Base-by-base conservation (phyloP, 2,797 vertebrate species). In the Coccyzus lansbergi region DNA sequence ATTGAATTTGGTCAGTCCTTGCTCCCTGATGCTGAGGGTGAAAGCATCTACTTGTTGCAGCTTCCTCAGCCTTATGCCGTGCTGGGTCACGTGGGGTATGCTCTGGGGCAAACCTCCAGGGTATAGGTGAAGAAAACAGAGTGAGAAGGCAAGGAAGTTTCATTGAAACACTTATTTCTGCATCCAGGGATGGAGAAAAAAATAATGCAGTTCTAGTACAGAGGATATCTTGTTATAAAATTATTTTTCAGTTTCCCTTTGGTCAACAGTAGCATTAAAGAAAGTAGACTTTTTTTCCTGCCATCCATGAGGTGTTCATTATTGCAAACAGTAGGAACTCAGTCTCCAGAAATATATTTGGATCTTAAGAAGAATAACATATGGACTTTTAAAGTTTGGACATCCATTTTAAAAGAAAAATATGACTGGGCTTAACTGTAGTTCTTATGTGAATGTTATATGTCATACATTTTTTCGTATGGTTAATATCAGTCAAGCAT, bases 401-500 rank as follows among this genome's bases (percentile, higher is more conserved):
- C 76, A 92, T 86, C 59, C 28, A 94, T 96, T 95, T 89, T 93
- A 64, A 83, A 97, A 91, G 86, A 86, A 92, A 96, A 96, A 87
- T 90, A 86, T 65, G 19, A 90, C 68, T 60, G 59, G 34, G 74
- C 49, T 93, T 93, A 93, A 91, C 88, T 90, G 81, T 76, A 91
- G 65, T 51, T 94, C 83, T 92, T 93, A 88, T 63, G 60, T 94
- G 85, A 90, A 83, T 83, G 96, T 93, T 96, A 79, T 91, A 40
- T 40, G 74, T 60, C 74, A 46, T 67, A 71, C 72, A 48, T 95
- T 91, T 96, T 94, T 95, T 94, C 64, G 60, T 93, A 90, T 63
- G 87, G 79, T 94, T 96, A 93, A 71, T 95, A 95, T 90, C 94
- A 95, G 82, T 96, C 96, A 97, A 93, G 92, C 94, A 92, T 85